Base-by-base conservation (phyloP, 2,113 vertebrate species). In the Macroglossus sobrinus region DNA sequence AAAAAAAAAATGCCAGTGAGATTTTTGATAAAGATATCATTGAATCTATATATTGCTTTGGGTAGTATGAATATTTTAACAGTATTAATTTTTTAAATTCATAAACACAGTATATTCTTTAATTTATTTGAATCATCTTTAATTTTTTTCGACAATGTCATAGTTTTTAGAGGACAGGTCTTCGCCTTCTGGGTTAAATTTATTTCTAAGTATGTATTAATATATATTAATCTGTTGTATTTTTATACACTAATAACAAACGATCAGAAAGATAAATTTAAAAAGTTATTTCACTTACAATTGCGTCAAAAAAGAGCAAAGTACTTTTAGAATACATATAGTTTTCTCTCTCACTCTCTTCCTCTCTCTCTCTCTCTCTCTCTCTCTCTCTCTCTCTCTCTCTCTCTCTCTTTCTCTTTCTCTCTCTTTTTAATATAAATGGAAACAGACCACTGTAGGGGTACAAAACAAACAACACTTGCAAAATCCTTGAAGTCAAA, bases 401-500 rank as follows among this genome's bases (percentile, higher is more conserved):
- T 87, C 24, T 40, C n/a, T 21, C 1, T 22, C 0, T 50, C 16
- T 68, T 9, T 64, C 2, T 78, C 21, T n/a, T 26, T 92, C 14
- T 88, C 21, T 81, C 26, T 66, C 7, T 55, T 57, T 88, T 72
- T n/a, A 93, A 15, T 40, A 19, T 24, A 91, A 72, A 38, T 55
- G n/a, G 88, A 84, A 92, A 85, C 24, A 63, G 43, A 7, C n/a
- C 68, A 64, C 5, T 40, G 28, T 50, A 92, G 64, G 53, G 45
- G 26, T 30, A 63, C 5, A 84, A 26, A 55, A 89, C 40, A 89
- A 57, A 10, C 24, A 88, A 19, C 86, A 94, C 33, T 95, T 72
- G 47, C 68, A 93, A 94, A 94, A 80, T 80, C 40, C 35, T 84
- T 91, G 33, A 94, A 76, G 72, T 87, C 24, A 81, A 91, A 91